These are phyloP conservation scores for Sylvia borin DNA, from an alignment of 2,797 vertebrate genomes.

Conservation along the genomic window DNA sequence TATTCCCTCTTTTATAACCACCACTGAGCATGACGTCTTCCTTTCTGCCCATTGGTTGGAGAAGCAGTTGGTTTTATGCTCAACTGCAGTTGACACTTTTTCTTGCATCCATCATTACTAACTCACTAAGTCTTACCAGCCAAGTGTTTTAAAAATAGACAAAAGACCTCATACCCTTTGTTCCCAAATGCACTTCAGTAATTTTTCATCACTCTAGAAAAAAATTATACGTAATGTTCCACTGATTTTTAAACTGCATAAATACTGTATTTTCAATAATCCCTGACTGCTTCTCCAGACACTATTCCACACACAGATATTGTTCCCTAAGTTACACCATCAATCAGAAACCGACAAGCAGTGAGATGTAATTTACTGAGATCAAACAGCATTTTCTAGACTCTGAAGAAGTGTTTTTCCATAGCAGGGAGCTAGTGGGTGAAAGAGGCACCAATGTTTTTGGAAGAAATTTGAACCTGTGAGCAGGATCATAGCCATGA, in stretches of 20 bases:
- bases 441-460: slow-evolving; percentile 14
- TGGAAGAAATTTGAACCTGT: neutral
- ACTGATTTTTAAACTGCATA: slow-evolving; percentile 69
- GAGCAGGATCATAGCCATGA: neutral
- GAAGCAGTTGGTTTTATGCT: slow-evolving; percentile 32
- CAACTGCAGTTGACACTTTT: slow-evolving; percentile 34
- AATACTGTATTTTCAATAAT: slow-evolving; percentile 70
- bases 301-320: slow-evolving; percentile 68
- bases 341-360: slow-evolving; percentile 69
- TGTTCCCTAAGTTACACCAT: slow-evolving; percentile 74
- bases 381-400: slow-evolving; percentile 63
- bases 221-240: slow-evolving; percentile 14
- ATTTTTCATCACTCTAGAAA: slow-evolving; percentile 56
- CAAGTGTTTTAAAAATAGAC: slow-evolving; percentile 39
- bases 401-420: slow-evolving; percentile 71
- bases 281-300: slow-evolving; percentile 63
- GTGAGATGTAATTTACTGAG: slow-evolving; percentile 73
- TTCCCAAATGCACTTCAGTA: slow-evolving; percentile 56
- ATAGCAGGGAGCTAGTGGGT: slow-evolving; percentile 41
- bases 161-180: slow-evolving; percentile 56
- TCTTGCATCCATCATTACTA: slow-evolving; percentile 59
- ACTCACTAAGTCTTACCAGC: slow-evolving; percentile 52
- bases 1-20: slow-evolving; percentile 17
- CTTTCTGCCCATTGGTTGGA: slow-evolving; percentile 13
- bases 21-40: slow-evolving; percentile 9